Base-by-base conservation (phyloP, 2,888 invertebrate genomes). In the Branchellion lobata region DNA sequence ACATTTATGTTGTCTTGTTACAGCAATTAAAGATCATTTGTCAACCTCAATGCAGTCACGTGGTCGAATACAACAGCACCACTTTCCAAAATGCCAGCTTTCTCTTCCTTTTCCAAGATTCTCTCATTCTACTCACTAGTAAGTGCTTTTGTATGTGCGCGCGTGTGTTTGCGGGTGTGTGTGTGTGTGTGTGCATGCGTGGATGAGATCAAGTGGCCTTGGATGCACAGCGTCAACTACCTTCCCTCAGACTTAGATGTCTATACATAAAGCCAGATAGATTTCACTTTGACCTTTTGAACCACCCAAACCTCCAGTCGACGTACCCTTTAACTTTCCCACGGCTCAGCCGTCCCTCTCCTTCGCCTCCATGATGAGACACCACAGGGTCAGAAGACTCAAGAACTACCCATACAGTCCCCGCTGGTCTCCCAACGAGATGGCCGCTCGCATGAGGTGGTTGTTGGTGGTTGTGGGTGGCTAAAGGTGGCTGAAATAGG, bases 401-500 rank as follows among this genome's bases (percentile, higher is more conserved):
- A 83, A 82, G 29, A 85, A 86, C 68, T 87, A 86, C 80, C 87
- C 88, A 0, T 88, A 87, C 83, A 87, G 86, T 81, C 87, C 88
- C 0, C 83, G 87, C 21, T 88, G 88, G 88, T 84, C 82, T 73
- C 85, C 85, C 21, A 82, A 83, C 75, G 87, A 88, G 82, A 88
- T 88, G 87, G 87, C 86, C n/a, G 85, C 86, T 80, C 85, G 87
- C 81, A 83, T 85, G 5, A 85, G 84, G 87, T 87, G 31, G 21
- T 27, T 34, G n/a, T n/a, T n/a, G n/a, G n/a, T n/a, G n/a, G n/a
- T n/a, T n/a, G n/a, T n/a, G n/a, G n/a, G 29, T 29, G 29, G 24
- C 61, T 29, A 61, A 24, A 11, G 8, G 2, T 0, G 29, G 11
- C 61, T 11, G 53, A 14, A 51, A 51, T 14, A 61, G 29, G 27